Conservation (phyloP, 2,888 invertebrate genomes). For the Creontiades dilutus region DNA sequence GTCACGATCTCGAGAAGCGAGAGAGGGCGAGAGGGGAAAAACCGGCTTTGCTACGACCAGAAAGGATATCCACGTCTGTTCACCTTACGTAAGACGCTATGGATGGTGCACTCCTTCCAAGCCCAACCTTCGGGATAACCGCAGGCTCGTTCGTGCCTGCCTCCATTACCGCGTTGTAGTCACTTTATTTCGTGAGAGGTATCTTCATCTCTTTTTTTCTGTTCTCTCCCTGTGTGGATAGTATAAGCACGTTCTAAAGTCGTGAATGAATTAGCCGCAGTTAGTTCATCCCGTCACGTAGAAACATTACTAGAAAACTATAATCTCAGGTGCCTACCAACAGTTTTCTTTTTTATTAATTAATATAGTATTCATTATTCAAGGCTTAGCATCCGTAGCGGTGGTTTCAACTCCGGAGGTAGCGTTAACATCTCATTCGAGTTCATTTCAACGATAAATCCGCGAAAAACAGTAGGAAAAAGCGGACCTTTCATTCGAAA, state of each 20-base stretch:
- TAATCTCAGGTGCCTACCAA: no score
- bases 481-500: no score
- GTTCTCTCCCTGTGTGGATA: neutral
- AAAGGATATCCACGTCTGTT: conserved; percentile 31
- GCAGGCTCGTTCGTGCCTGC: conserved; percentile 27
- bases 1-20: conserved; percentile 34
- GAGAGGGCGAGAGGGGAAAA: neutral
- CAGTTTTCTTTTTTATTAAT: no score
- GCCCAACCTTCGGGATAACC: conserved; percentile 27
- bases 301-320: neutral
- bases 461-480: no score
- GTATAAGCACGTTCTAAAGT: neutral
- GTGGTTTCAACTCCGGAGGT: no score
- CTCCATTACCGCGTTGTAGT: conserved; percentile 49
- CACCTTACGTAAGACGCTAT: conserved; percentile 6
- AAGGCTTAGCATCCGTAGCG: no score
- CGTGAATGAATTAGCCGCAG: conserved; percentile 22
- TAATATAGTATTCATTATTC: no score
- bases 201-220: conserved; percentile 29
- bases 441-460: no score
- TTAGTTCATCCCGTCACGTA: neutral
- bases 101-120: conserved; percentile 21
- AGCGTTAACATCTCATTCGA: no score
- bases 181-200: conserved; percentile 43
- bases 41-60: conserved; percentile 10